These are phyloP conservation scores for Pedetes capensis DNA, from an alignment of 2,113 vertebrate species.

Conservation along the genomic window DNA sequence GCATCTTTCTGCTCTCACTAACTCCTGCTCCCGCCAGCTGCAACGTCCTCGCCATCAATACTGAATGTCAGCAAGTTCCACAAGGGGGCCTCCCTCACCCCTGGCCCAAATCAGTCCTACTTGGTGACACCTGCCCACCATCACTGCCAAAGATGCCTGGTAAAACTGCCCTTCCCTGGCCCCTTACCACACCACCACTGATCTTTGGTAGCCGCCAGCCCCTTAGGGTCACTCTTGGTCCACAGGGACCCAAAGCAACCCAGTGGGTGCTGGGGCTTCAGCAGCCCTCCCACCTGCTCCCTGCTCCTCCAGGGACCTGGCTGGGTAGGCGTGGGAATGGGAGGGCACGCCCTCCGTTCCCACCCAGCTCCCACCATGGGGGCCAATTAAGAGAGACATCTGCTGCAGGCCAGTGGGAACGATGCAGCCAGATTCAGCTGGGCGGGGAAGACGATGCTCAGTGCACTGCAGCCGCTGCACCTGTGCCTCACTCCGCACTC, in stretches of 20 bases:
- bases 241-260: neutral
- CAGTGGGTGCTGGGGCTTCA: neutral
- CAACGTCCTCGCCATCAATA: neutral
- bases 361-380: accelerated
- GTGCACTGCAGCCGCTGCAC: neutral
- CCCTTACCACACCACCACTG: neutral
- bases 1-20: no score
- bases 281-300: neutral
- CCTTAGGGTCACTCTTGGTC: neutral
- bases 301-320: neutral
- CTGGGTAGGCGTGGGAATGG: no score
- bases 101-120: neutral
- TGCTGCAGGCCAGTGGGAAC: no score
- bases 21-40: neutral
- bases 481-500: neutral
- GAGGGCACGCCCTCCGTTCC: neutral
- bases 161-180: neutral
- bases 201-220: neutral
- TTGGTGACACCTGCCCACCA: neutral
- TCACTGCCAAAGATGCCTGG: neutral
- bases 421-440: no score
- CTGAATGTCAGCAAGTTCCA: neutral
- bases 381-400: neutral
- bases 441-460: no score
- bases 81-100: neutral